phyloP scores from a whole-genome alignment of 2,888 invertebrate species.

The Stegophylla sp. region DNA sequence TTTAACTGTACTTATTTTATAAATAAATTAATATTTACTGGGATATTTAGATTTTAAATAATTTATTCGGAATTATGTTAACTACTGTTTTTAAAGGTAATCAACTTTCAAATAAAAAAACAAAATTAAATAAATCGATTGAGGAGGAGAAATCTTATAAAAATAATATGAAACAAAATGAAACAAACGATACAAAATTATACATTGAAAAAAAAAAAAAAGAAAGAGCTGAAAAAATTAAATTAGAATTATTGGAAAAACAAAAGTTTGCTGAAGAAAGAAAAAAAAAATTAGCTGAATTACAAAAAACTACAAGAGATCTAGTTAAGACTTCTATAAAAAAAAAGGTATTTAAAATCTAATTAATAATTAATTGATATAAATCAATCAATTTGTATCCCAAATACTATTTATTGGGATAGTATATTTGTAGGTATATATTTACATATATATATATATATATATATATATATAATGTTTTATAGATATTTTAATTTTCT shows the following conservation, averaged over 20 bases:
- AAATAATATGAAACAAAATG: too few species aligned
- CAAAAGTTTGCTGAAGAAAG: conserved; percentile 28
- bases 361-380: not conserved
- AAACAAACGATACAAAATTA: not conserved
- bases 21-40: too few species aligned
- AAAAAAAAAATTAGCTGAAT: conserved; percentile 38
- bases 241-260: conserved; percentile 24
- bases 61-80: not conserved
- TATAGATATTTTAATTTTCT: too few species aligned
- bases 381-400: not conserved
- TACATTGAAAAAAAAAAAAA: conserved; percentile 38
- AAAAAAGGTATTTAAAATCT: conserved; percentile 27
- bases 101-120: not conserved
- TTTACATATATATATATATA: too few species aligned
- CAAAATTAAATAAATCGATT: not conserved
- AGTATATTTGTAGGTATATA: too few species aligned
- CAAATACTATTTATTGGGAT: not conserved
- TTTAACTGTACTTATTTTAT: not conserved
- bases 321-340: conserved; percentile 21
- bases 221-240: conserved; percentile 19
- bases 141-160: not conserved
- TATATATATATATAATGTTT: too few species aligned
- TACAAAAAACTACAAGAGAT: conserved; percentile 30
- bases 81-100: not conserved
- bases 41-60: not conserved